Evolutionary conservation across 2,888 invertebrate genomes (phyloP).

Genomic region (Phaonia tiefii): DNA sequence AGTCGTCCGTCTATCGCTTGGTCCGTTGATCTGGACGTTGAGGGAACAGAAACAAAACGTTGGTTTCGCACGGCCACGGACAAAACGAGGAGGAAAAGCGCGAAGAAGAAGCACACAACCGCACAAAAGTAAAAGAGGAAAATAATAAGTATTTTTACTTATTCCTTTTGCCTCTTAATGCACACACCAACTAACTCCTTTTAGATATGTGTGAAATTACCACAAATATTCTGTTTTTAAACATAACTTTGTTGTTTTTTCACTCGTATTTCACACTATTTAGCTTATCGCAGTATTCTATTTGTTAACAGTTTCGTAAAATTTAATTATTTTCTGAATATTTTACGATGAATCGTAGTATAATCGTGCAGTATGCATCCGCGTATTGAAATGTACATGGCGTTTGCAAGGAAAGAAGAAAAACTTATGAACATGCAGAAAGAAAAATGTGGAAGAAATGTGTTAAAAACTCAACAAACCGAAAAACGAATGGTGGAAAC

Average conservation of each 20-base stretch:
- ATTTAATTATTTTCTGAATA: constrained; percentile 22
- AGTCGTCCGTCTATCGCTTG: no score
- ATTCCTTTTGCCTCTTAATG: constrained; percentile 9
- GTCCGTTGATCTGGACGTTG: constrained; percentile 27
- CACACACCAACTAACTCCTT: no score
- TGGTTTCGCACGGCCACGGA: not conserved
- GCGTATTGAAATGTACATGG: constrained; percentile 47
- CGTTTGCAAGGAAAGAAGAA: constrained; percentile 62
- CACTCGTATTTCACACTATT: not conserved
- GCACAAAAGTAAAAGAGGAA: not conserved
- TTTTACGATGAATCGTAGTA: not conserved
- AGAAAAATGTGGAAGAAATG: constrained; percentile 23
- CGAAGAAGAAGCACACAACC: constrained; percentile 24
- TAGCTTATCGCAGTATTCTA: not conserved
- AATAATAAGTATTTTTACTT: constrained; percentile 3
- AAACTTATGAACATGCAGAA: constrained; percentile 56
- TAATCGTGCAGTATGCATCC: constrained; percentile 16
- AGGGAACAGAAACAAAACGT: no score
- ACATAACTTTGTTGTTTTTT: constrained; percentile 35
- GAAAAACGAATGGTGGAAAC: constrained; percentile 39
- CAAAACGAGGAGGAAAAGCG: constrained; percentile 2
- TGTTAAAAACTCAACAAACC: not conserved
- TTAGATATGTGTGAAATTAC: constrained; percentile 24
- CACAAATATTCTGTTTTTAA: constrained; percentile 42
- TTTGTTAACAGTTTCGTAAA: constrained; percentile 17